Percentiles rank a stretch among this genome's conserved stretches.
Evolutionary conservation across 2,797 vertebrate species (phyloP).

Genomic region (Geotrypetes seraphini): DNA sequence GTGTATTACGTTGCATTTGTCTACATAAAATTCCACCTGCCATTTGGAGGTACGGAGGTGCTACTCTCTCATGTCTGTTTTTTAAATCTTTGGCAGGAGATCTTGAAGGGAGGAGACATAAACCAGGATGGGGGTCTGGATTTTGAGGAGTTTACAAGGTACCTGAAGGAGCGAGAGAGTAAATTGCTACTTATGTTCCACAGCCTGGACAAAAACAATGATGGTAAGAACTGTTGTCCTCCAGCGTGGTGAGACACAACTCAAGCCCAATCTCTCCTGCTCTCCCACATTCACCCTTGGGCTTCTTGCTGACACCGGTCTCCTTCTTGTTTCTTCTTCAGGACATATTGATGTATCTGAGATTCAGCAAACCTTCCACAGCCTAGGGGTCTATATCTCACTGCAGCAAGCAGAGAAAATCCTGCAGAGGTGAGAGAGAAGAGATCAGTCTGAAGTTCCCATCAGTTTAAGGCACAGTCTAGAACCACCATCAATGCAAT

Average conservation of each 20-base stretch:
- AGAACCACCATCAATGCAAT: too few relatives aligned
- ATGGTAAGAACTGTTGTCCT: too few relatives aligned
- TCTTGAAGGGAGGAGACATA: conserved; percentile 52
- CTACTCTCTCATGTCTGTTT: not conserved
- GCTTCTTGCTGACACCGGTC: too few relatives aligned
- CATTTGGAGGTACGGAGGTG: too few relatives aligned
- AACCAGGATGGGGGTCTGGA: conserved; percentile 63
- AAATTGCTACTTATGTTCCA: conserved; percentile 66
- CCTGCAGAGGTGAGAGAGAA: conserved; percentile 60
- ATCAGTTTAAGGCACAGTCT: too few relatives aligned
- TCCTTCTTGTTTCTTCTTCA: conserved; percentile 11
- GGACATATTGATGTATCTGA: conserved; percentile 72
- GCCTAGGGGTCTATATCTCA: conserved; percentile 62
- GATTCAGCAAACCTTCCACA: conserved; percentile 65
- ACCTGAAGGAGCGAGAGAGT: conserved; percentile 64
- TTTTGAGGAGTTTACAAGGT: conserved; percentile 70
- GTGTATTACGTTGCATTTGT: too few relatives aligned
- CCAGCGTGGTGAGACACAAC: too few relatives aligned
- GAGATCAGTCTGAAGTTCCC: too few relatives aligned
- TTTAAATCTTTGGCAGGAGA: too few relatives aligned
- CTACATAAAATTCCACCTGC: too few relatives aligned
- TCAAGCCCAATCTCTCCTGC: too few relatives aligned
- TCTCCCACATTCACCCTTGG: not conserved
- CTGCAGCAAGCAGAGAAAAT: conserved; percentile 68
- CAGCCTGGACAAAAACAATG: conserved; percentile 70